phyloP scores from a whole-genome alignment of 2,113 vertebrate genomes.

The Struthidea cinerea region DNA sequence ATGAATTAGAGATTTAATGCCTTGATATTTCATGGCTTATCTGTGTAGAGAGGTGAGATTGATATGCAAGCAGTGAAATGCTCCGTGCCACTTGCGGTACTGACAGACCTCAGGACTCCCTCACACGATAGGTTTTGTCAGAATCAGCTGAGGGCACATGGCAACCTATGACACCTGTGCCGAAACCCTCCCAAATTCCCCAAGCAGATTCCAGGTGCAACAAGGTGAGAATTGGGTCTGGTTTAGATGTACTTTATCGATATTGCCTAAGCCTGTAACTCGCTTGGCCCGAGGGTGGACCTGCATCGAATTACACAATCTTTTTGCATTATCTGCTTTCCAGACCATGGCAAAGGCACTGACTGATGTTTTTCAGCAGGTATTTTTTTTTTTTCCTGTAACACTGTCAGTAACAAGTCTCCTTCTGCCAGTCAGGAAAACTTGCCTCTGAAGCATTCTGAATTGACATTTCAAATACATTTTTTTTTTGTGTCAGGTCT shows the following conservation, averaged over 20 bases:
- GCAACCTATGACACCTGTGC: neutral
- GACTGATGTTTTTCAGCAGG: neutral
- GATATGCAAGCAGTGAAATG: neutral
- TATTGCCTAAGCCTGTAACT: neutral
- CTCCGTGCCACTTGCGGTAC: neutral
- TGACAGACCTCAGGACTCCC: neutral
- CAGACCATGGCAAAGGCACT: neutral
- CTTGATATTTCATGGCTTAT: neutral
- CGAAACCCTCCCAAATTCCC: neutral
- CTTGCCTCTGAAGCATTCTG: neutral
- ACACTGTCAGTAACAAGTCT: neutral
- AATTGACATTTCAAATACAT: slow-evolving; percentile 6
- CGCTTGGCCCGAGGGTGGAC: accelerated
- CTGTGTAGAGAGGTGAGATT: neutral
- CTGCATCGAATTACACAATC: neutral
- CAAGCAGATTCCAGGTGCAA: neutral
- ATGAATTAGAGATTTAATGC: slow-evolving; percentile 25
- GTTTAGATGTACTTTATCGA: neutral
- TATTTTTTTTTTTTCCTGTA: neutral
- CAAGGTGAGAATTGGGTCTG: neutral
- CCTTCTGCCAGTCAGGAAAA: neutral
- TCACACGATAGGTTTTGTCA: neutral
- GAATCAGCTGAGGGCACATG: accelerated
- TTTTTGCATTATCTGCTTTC: neutral
- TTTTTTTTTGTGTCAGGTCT: neutral